Evolutionary conservation across 2,888 invertebrate species (phyloP).

Genomic region (Fragum fragum): DNA sequence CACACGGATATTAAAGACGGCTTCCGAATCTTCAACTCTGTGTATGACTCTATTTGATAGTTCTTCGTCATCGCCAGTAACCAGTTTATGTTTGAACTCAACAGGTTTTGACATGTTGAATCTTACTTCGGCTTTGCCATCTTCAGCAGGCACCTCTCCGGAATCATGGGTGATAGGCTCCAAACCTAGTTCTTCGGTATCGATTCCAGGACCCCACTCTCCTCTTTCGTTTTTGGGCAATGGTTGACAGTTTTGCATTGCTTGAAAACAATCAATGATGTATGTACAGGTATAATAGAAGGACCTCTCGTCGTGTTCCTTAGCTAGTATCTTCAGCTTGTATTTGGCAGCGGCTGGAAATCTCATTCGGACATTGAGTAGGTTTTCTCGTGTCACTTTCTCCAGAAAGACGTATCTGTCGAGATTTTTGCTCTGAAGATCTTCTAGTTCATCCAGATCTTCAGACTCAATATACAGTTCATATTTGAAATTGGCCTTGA

Average conservation of each 20-base stretch:
- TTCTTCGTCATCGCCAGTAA: constrained; percentile 71
- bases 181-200: constrained; percentile 77
- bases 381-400: constrained; percentile 67
- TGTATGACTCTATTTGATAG: constrained; percentile 73
- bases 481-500: constrained; percentile 69
- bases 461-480: constrained; percentile 71
- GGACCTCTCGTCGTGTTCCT: constrained; percentile 67
- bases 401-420: constrained; percentile 76
- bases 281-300: constrained; percentile 74
- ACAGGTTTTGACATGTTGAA: constrained; percentile 76
- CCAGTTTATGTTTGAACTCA: constrained; percentile 75
- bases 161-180: constrained; percentile 76
- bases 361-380: constrained; percentile 69
- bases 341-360: constrained; percentile 74
- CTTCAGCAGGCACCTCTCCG: constrained; percentile 76
- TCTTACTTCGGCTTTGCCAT: constrained; percentile 79
- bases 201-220: constrained; percentile 84
- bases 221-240: constrained; percentile 81
- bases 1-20: constrained; percentile 75
- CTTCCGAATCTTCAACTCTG: constrained; percentile 73
- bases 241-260: constrained; percentile 68
- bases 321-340: constrained; percentile 76
- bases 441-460: constrained; percentile 53
- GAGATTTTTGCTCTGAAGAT: constrained; percentile 60
- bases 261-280: constrained; percentile 65